Evolutionary conservation across 2,888 invertebrate species (phyloP).

Genomic region (Andrena bicolor): DNA sequence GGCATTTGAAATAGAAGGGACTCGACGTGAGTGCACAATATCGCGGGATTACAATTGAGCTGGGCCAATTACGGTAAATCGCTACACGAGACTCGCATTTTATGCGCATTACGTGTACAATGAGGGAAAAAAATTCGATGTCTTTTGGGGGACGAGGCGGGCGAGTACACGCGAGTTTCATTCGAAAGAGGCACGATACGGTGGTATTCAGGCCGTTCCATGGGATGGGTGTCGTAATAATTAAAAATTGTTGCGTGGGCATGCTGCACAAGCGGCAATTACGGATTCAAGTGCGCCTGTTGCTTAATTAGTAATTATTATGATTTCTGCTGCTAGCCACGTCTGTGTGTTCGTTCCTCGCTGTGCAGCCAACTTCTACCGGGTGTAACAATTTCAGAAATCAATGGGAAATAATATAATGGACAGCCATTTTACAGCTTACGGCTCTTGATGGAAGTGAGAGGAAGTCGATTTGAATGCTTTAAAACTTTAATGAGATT

Average conservation of each 20-base stretch:
- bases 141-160: background rate
- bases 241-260: constrained; percentile 53
- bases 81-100: background rate
- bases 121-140: background rate
- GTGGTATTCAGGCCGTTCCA: constrained; percentile 24
- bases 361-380: constrained; percentile 22
- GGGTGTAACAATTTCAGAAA: constrained; percentile 30
- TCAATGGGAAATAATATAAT: background rate
- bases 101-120: background rate
- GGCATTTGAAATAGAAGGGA: background rate
- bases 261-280: constrained; percentile 43
- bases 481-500: background rate
- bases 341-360: constrained; percentile 13
- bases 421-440: no score
- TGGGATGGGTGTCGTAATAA: constrained; percentile 43
- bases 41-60: constrained; percentile 4
- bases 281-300: constrained; percentile 52
- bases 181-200: constrained; percentile 5
- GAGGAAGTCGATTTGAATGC: no score
- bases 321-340: constrained; percentile 39
- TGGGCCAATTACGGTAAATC: constrained; percentile 1
- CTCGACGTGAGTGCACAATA: background rate
- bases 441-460: background rate
- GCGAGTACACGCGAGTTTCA: background rate
- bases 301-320: constrained; percentile 63